Evolutionary conservation across 1,140 invertebrate species (phyloP), one percentile per base, ranked within the genome.

Genomic region (Fragariocoptes setiger): DNA sequence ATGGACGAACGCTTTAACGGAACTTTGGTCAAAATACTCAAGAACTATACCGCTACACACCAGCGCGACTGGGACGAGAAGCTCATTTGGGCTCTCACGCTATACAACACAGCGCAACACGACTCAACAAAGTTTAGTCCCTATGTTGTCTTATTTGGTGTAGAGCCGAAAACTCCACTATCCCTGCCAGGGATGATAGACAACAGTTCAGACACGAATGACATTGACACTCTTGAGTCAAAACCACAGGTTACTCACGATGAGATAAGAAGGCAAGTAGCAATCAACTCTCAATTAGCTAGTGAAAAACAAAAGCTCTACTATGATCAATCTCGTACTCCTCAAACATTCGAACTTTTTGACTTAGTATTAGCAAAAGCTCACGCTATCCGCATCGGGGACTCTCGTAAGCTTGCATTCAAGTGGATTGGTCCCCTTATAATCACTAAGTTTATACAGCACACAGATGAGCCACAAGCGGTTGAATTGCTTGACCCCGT

Each of bases 1-100:
- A 38, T 48, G 18, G 48, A 52, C 4, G 51, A 53, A 44, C 35
- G 47, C 0, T 48, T 51, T 20, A 51, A 55, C 40, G 19, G 44
- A 1, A 47, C 44, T 21, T 21, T 54, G 2, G 47, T 47, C 42
- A 31, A 31, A n/a, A 8, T 8, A n/a, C 25, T 31, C n/a, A 31
- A 31, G 25, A 31, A 31, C 25, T 31, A 31, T 31, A 31, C 25
- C 25, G n/a, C n/a, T n/a, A n/a, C 8, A 31, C 25, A n/a, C 25
- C 8, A 31, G 25, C n/a, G 8, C 25, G 25, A 31, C n/a, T 31
- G 25, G 25, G 25, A 31, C 25, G 25, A 8, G 8, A 31, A 8
- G 8, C n/a, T 31, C 8, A 8, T n/a, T 31, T 31, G 8, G 8
- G 25, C 8, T 31, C 25, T 31, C 8, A 8, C n/a, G n/a, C 8